Conservation (phyloP, 1,140 invertebrate genomes). For the Saxidomus purpurata region DNA sequence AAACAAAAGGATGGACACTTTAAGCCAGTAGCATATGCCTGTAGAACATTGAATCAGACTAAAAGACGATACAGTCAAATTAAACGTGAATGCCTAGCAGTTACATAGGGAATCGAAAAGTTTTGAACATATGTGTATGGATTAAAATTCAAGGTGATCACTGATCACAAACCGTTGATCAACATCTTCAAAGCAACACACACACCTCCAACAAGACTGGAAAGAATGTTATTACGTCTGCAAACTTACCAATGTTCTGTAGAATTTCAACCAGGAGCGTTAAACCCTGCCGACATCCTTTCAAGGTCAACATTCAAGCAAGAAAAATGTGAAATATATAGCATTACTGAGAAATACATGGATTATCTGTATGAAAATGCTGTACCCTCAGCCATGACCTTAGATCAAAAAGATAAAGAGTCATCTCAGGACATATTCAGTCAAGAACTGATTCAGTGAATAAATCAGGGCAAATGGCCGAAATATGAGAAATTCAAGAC, state of each 20-base stretch:
- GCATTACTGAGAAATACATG: conserved; percentile 3
- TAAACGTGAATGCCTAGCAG: conserved; percentile 67
- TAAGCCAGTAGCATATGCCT: conserved; percentile 71
- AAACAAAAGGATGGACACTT: conserved; percentile 20
- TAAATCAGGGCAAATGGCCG: background rate
- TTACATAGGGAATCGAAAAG: conserved; percentile 84
- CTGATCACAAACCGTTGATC: conserved; percentile 62
- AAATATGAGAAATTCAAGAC: background rate
- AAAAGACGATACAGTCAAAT: conserved; percentile 73
- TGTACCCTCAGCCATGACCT: background rate
- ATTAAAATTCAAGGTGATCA: conserved; percentile 24
- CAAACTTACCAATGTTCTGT: background rate
- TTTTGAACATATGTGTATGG: conserved; percentile 87
- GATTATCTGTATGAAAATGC: background rate
- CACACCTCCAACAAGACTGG: background rate
- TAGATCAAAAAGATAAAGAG: background rate
- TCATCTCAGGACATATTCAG: conserved; percentile 32
- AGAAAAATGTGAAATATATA: conserved; percentile 23
- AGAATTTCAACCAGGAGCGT: conserved; percentile 2
- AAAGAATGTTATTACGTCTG: conserved; percentile 16
- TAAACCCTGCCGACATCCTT: background rate
- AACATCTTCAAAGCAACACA: conserved; percentile 17
- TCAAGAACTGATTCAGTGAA: background rate
- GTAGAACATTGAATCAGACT: conserved; percentile 63
- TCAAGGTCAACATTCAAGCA: background rate